Conservation (phyloP, 1,140 invertebrate genomes). For the Monochamus saltuarius region DNA sequence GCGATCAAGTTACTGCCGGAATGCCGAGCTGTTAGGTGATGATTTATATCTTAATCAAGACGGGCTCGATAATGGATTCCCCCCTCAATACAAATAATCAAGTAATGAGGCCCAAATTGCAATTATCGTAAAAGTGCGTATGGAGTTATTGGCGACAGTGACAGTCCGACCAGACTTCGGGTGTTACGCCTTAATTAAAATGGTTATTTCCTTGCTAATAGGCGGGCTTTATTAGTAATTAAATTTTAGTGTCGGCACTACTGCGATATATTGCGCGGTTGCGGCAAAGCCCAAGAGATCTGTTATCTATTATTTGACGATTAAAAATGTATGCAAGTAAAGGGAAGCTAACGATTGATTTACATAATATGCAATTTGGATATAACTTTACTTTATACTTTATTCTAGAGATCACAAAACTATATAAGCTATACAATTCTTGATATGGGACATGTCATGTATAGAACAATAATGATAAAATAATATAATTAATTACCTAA, state of each 20-base stretch:
- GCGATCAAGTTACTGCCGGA: slow-evolving; percentile 36
- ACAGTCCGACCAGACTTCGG: background rate
- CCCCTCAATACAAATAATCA: slow-evolving; percentile 38
- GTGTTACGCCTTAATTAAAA: slow-evolving; percentile 10
- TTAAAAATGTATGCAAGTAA: too few species aligned
- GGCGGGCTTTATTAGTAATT: slow-evolving; percentile 4
- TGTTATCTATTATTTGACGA: too few species aligned
- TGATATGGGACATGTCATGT: too few species aligned
- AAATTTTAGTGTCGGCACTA: slow-evolving; percentile 4
- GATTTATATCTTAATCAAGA: slow-evolving; percentile 47
- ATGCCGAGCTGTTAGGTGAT: slow-evolving; percentile 40
- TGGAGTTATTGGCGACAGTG: slow-evolving; percentile 7
- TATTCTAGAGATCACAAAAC: too few species aligned
- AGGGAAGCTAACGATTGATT: too few species aligned
- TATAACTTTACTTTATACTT: too few species aligned
- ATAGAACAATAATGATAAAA: too few species aligned
- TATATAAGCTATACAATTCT: too few species aligned
- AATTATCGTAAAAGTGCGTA: slow-evolving; percentile 37
- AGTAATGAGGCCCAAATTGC: slow-evolving; percentile 42
- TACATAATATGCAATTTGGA: too few species aligned
- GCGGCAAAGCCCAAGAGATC: too few species aligned
- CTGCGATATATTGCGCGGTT: too few species aligned
- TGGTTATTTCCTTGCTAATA: slow-evolving; percentile 9
- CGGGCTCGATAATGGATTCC: slow-evolving; percentile 31
- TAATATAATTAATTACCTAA: too few species aligned